These are phyloP conservation scores for Sapajus apella DNA, from an alignment of 2,113 vertebrate species.

Conservation along the genomic window DNA sequence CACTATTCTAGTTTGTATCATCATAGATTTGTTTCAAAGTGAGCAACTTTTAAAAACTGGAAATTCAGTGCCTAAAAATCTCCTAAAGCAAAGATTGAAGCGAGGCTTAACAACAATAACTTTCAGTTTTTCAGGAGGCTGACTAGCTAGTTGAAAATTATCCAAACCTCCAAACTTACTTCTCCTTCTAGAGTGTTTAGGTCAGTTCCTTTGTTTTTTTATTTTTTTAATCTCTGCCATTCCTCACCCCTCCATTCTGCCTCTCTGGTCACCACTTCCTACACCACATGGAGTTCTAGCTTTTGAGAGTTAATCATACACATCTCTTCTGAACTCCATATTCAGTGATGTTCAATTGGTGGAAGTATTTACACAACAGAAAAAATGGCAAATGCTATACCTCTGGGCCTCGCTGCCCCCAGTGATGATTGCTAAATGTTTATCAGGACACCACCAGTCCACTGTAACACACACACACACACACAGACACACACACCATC, in stretches of 20 bases:
- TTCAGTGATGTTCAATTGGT: neutral
- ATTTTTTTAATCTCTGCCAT: neutral
- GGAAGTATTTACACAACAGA: neutral
- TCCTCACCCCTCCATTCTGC: neutral
- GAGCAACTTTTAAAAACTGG: conserved; percentile 34
- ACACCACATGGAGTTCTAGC: neutral
- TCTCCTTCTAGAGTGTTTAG: neutral
- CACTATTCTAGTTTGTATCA: conserved; percentile 27
- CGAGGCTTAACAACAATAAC: neutral
- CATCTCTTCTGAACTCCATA: neutral
- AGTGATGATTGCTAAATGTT: conserved; percentile 4
- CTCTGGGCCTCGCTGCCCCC: neutral
- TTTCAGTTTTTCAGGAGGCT: neutral
- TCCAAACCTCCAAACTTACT: neutral
- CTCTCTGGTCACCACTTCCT: neutral
- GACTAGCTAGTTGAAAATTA: neutral
- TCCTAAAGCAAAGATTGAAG: neutral
- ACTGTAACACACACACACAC: neutral
- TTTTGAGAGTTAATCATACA: neutral
- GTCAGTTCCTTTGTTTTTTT: neutral
- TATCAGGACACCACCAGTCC: neutral
- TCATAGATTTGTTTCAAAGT: neutral
- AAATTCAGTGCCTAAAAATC: conserved; percentile 28
- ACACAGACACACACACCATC: neutral
- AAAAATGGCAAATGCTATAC: neutral